Evolutionary conservation across 2,797 vertebrate species (phyloP).

Genomic region (Paguma larvata): DNA sequence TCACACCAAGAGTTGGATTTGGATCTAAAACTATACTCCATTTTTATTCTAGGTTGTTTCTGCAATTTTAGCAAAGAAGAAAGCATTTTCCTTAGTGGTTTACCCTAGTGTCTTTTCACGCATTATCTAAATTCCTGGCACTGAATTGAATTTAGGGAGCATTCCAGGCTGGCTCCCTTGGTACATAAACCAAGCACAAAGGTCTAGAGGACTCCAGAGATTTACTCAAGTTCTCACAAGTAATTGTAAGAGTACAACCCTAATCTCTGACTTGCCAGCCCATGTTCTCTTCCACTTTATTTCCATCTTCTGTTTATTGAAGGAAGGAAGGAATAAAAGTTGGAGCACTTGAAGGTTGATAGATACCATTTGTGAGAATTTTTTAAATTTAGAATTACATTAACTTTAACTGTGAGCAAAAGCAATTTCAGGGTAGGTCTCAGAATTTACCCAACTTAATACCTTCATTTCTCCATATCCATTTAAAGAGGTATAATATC

Average conservation of each 20-base stretch:
- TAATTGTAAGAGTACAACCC: not conserved
- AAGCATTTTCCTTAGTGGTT: not conserved
- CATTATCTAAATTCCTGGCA: not conserved
- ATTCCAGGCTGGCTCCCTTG: not conserved
- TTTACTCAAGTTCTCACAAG: not conserved
- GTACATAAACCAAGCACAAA: not conserved
- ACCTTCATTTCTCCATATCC: not conserved
- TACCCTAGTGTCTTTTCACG: not conserved
- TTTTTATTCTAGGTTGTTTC: not conserved
- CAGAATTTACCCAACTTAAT: not conserved
- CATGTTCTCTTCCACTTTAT: not conserved
- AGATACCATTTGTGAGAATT: not conserved
- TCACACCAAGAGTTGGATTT: not conserved
- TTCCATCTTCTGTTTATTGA: not conserved
- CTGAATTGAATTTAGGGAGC: not conserved
- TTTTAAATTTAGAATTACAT: conserved; percentile 11
- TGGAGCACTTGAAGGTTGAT: not conserved
- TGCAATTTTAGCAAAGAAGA: not conserved
- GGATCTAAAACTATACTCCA: not conserved
- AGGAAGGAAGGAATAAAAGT: not conserved
- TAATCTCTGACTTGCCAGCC: not conserved
- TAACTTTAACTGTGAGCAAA: conserved; percentile 4
- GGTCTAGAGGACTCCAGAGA: not conserved
- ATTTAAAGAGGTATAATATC: conserved; percentile 73
- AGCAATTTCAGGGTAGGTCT: not conserved